phyloP scores from a whole-genome alignment of 1,140 invertebrate genomes.

The Apis laboriosa region DNA sequence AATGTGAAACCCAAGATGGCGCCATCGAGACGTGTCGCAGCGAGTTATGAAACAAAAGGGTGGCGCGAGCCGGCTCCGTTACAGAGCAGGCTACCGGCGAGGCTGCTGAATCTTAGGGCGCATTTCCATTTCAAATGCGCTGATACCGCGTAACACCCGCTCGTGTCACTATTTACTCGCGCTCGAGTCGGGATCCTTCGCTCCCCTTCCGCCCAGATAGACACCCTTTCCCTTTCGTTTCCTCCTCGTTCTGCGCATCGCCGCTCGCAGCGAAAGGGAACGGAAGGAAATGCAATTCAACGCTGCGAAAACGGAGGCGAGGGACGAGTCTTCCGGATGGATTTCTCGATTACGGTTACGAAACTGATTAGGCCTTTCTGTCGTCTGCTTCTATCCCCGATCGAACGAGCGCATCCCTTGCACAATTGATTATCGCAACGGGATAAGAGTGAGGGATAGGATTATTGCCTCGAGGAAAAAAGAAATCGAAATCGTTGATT shows the following conservation, averaged over 20 bases:
- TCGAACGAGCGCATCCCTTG: no score
- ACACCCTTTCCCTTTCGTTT: slow-evolving; percentile 15
- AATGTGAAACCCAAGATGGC: slow-evolving; percentile 63
- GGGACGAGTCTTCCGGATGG: slow-evolving; percentile 1
- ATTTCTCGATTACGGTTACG: background rate
- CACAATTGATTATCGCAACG: no score
- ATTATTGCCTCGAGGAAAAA: no score
- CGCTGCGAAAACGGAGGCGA: slow-evolving; percentile 69
- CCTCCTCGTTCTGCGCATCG: slow-evolving; percentile 12
- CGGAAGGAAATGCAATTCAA: slow-evolving; percentile 68
- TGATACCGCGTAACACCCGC: slow-evolving; percentile 52
- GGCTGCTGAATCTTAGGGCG: slow-evolving; percentile 59
- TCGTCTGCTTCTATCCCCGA: no score
- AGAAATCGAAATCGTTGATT: no score
- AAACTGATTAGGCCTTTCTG: background rate
- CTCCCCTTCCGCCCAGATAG: slow-evolving; percentile 30
- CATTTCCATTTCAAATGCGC: slow-evolving; percentile 74
- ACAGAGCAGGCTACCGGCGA: background rate
- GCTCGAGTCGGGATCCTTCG: slow-evolving; percentile 12
- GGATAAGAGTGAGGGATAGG: no score
- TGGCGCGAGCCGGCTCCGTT: slow-evolving; percentile 3
- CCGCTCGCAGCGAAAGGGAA: slow-evolving; percentile 3
- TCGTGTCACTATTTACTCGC: slow-evolving; percentile 51
- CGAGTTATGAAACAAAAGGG: slow-evolving; percentile 66
- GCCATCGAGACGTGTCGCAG: slow-evolving; percentile 61